These are phyloP conservation scores for Cryptocephalus moraei DNA, from an alignment of 2,888 invertebrate species.

Conservation along the genomic window DNA sequence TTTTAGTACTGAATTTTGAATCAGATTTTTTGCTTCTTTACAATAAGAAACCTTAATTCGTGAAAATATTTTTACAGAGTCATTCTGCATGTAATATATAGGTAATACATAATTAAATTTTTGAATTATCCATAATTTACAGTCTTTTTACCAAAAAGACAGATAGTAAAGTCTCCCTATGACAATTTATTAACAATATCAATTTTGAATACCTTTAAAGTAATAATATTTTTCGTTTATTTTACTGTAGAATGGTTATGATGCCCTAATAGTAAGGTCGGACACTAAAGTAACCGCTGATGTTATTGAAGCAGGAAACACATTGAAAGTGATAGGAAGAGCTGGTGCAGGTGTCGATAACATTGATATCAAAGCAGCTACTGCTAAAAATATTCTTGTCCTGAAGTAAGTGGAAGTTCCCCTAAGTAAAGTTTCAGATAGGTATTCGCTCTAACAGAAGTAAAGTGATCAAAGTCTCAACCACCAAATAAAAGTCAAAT, in stretches of 20 bases:
- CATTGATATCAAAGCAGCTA: conserved; percentile 84
- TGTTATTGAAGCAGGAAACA: conserved; percentile 64
- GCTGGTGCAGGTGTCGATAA: conserved; percentile 99
- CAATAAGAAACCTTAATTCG: not conserved
- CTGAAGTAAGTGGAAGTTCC: conserved; percentile 68
- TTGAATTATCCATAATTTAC: too few relatives aligned
- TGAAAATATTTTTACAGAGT: too few relatives aligned
- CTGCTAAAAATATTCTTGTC: conserved; percentile 73
- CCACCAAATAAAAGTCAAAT: too few relatives aligned
- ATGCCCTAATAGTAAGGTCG: conserved; percentile 86
- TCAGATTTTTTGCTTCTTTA: not conserved
- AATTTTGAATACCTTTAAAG: not conserved
- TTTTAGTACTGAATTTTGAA: too few relatives aligned
- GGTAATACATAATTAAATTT: too few relatives aligned
- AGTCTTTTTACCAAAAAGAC: not conserved
- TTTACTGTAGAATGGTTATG: conserved; percentile 57
- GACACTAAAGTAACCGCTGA: conserved; percentile 89
- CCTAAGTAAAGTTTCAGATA: too few relatives aligned
- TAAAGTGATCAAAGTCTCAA: too few relatives aligned
- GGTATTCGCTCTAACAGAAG: too few relatives aligned
- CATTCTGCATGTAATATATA: too few relatives aligned
- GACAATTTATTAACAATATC: too few relatives aligned
- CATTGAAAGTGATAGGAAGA: conserved; percentile 80
- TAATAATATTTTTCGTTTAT: not conserved
- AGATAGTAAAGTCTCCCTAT: not conserved